Base-by-base conservation (phyloP, 2,113 vertebrate species). In the Rhagologus leucostigma region DNA sequence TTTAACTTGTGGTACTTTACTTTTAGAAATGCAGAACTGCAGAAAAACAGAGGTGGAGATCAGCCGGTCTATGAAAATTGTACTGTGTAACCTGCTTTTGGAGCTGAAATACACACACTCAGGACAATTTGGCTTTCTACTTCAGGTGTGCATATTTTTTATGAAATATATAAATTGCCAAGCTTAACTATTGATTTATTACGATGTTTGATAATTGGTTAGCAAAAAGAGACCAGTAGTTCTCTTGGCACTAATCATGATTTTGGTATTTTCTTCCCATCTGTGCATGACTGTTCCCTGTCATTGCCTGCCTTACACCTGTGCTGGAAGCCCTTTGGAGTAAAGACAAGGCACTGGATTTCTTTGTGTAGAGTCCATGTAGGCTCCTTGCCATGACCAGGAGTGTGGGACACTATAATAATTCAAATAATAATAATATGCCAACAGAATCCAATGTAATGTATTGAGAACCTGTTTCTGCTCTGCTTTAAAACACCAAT, bases 51-150 rank as follows among this genome's bases (percentile, higher is more conserved):
- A 76, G 71, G 39, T 35, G 44, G 47, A 71, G 56, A 19, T 83
- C 64, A 42, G 5, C 29, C 0, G 1, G 18, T 18, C 42, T 21
- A 1, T 16, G 63, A 56, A 50, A 53, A 32, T 9, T 1, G 1
- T 11, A 3, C 5, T 20, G 63, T 9, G 16, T 7, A 16, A 47
- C n/a, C 42, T 41, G 59, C 56, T 4, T 53, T 52, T 46, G 73
- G 84, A 62, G 80, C 41, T 5, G 44, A 42, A 68, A 52, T 7
- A 49, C 44, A 27, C 4, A 6, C 3, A 3, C 12, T 10, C 27
- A 50, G 65, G 30, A 46, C 39, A 68, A 42, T 7, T 1, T 42
- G 69, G 39, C 52, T 55, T 62, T 77, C 35, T 39, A 8, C 17
- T 52, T 50, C n/a, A 47, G 32, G 14, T 23, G n/a, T 26, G 22